These are phyloP conservation scores for Drymonia ruficornis DNA, from an alignment of 2,888 invertebrate genomes.

Conservation along the genomic window DNA sequence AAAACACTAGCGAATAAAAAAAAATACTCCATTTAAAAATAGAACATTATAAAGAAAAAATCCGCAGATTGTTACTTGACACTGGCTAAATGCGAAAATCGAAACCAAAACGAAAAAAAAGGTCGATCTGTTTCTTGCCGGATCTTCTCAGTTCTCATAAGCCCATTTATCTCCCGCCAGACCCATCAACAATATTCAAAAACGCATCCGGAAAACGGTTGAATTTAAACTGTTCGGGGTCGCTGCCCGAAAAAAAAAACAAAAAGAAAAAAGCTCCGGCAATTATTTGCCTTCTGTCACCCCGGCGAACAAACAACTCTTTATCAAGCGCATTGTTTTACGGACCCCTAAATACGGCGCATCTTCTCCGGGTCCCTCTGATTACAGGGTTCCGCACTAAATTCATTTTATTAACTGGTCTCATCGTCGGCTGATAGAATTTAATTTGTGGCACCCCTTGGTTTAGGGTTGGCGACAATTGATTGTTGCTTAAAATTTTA, in stretches of 20 bases:
- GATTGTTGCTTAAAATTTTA: constrained; percentile 1
- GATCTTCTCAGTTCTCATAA: too few species aligned
- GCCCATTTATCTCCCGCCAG: constrained; percentile 17
- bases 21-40: too few species aligned
- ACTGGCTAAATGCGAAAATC: too few species aligned
- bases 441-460: constrained; percentile 74
- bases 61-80: too few species aligned
- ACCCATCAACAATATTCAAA: constrained; percentile 38
- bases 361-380: constrained; percentile 48
- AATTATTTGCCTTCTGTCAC: constrained; percentile 77
- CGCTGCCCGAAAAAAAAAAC: constrained; percentile 31
- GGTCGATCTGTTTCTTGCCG: too few species aligned
- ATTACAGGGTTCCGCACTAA: constrained; percentile 71
- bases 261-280: constrained; percentile 52
- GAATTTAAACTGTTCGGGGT: constrained; percentile 31
- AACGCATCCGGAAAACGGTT: constrained; percentile 33
- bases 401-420: constrained; percentile 83
- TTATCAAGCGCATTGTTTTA: constrained; percentile 74
- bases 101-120: too few species aligned
- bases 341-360: constrained; percentile 60
- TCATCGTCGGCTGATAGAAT: constrained; percentile 82
- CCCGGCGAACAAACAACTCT: constrained; percentile 71
- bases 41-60: too few species aligned
- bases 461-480: constrained; percentile 58
- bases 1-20: too few species aligned